Percentiles rank a stretch among this genome's conserved stretches.
phyloP scores from a whole-genome alignment of 1,140 invertebrate species.

The Drosophila dunni region DNA sequence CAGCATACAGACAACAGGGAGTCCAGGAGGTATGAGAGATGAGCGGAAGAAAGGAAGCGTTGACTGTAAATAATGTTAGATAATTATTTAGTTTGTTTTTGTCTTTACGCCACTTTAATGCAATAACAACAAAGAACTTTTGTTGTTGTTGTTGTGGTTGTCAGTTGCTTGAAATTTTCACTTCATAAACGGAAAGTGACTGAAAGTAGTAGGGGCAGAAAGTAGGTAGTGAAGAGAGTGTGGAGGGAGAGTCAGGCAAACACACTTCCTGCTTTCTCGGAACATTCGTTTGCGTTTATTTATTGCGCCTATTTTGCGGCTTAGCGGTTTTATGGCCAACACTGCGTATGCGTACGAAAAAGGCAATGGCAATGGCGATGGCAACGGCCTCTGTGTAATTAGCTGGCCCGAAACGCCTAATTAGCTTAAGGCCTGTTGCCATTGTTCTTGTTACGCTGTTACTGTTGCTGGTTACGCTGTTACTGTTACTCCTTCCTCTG shows the following conservation, averaged over 20 bases:
- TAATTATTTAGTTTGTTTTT: slow-evolving; percentile 77
- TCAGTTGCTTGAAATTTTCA: slow-evolving; percentile 59
- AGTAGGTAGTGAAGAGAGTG: slow-evolving; percentile 7
- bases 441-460: slow-evolving; percentile 14
- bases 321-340: slow-evolving; percentile 79
- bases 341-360: slow-evolving; percentile 45
- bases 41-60: slow-evolving; percentile 48
- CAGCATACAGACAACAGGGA: neutral
- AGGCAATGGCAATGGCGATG: slow-evolving; percentile 41
- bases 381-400: slow-evolving; percentile 56
- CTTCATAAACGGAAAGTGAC: slow-evolving; percentile 38
- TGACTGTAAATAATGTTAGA: slow-evolving; percentile 81
- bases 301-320: slow-evolving; percentile 81
- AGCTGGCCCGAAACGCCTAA: slow-evolving; percentile 68
- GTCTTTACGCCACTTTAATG: slow-evolving; percentile 52
- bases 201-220: too few relatives aligned
- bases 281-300: slow-evolving; percentile 61
- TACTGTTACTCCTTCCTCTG: neutral
- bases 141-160: slow-evolving; percentile 15
- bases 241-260: slow-evolving; percentile 9
- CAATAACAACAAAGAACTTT: slow-evolving; percentile 32
- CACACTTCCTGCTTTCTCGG: slow-evolving; percentile 25
- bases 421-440: slow-evolving; percentile 66
- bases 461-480: slow-evolving; percentile 2
- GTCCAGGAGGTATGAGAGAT: neutral